Base-by-base conservation (phyloP, 2,888 invertebrate genomes). In the Nemoura dubitans region DNA sequence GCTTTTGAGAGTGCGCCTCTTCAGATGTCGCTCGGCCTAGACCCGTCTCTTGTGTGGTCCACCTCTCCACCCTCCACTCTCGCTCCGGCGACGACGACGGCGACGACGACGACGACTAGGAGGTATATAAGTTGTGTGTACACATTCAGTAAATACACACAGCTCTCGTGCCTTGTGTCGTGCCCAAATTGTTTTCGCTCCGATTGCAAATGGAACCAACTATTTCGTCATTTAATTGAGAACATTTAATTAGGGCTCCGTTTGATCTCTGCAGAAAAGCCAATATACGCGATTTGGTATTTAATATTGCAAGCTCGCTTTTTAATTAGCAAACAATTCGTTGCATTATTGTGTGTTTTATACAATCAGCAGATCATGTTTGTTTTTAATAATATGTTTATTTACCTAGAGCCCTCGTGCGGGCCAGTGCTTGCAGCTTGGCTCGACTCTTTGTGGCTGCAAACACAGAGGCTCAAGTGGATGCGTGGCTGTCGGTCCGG, bases 261-360 rank as follows among this genome's bases (percentile, higher is more conserved):
- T 78, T 78, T 78, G 78, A 78, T 78, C 59, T 59, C 78, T n/a
- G 78, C n/a, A n/a, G 10, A 2, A 78, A 78, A 27, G 78, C 78
- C 27, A 76, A 25, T 36, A 36, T 36, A 10, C 59, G 14, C 14
- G 59, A 59, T 59, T 59, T 59, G 59, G 26, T 78, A 78, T 78
- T 78, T 78, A 78, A 78, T 78, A 21, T 27, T 78, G 78, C 28
- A 21, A 26, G 78, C 78, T 78, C 10, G 26, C 26, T 78, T 78
- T 59, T 26, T 78, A 78, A 78, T 78, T 25, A 78, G 78, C 28
- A 28, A 26, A 78, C 27, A 28, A 3, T 78, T 28, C 27, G 78
- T 16, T n/a, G 78, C 28, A 59, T 59, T 59, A 14, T 59, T 59
- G 21, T 59, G 59, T 21, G 59, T 59, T 59, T 21, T 21, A 16